Evolutionary conservation across 2,113 vertebrate genomes (phyloP).

Genomic region (Neogobius melanostomus): DNA sequence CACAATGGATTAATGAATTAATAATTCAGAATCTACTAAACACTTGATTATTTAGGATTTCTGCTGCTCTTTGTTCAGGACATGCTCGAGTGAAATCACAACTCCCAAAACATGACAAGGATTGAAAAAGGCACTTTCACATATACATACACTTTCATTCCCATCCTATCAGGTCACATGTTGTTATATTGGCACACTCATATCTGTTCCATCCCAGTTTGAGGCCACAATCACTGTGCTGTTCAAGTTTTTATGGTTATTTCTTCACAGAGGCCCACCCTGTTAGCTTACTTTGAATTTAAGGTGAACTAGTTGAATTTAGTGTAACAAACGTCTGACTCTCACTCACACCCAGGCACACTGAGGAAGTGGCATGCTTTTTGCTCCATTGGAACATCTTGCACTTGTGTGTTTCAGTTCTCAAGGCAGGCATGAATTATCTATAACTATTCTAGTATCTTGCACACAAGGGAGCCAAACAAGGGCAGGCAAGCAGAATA

Average conservation of each 20-base stretch:
- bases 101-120: slow-evolving; percentile 55
- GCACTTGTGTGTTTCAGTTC: slow-evolving; percentile 54
- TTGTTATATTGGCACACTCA: slow-evolving; percentile 33
- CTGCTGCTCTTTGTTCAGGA: slow-evolving; percentile 71
- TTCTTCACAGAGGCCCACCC: slow-evolving; percentile 66
- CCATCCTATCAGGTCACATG: slow-evolving; percentile 28
- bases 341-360: slow-evolving; percentile 37
- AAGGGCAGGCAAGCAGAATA: slow-evolving; percentile 50
- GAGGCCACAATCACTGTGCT: slow-evolving; percentile 76
- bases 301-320: slow-evolving; percentile 74
- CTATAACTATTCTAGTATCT: slow-evolving; percentile 54
- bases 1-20: slow-evolving; percentile 89
- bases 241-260: slow-evolving; percentile 71
- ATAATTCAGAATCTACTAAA: slow-evolving; percentile 67
- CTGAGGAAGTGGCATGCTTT: slow-evolving; percentile 59
- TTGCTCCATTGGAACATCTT: slow-evolving; percentile 30
- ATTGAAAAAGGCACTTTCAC: slow-evolving; percentile 79
- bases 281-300: slow-evolving; percentile 74
- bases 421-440: slow-evolving; percentile 63
- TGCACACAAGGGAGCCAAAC: slow-evolving; percentile 57
- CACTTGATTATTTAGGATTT: slow-evolving; percentile 72
- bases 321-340: slow-evolving; percentile 60
- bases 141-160: slow-evolving; percentile 44
- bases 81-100: slow-evolving; percentile 70
- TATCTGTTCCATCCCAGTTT: slow-evolving; percentile 39